A percentile compares a stretch with the other conserved stretches of the same genome.
phyloP scores from a whole-genome alignment of 2,113 vertebrate species.

The Sisor rabdophorus region DNA sequence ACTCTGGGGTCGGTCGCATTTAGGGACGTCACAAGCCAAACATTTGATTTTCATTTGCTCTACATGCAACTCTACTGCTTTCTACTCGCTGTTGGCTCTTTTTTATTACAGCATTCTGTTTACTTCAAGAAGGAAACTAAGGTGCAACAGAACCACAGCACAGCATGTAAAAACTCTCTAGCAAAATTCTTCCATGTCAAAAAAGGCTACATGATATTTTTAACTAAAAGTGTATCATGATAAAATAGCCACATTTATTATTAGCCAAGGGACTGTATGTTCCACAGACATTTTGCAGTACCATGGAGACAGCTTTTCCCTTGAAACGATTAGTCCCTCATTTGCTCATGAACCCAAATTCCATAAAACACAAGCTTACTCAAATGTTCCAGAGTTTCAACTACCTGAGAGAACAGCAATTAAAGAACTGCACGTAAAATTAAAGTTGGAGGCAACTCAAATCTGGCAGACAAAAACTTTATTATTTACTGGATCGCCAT shows the following conservation, averaged over 20 bases:
- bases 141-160: too few relatives aligned
- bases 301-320: neutral
- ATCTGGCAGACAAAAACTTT: conserved; percentile 1
- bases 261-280: conserved; percentile 1
- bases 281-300: conserved; percentile 6
- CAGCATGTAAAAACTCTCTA: too few relatives aligned
- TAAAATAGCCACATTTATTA: conserved; percentile 13
- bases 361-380: conserved; percentile 4
- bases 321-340: conserved; percentile 1
- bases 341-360: conserved; percentile 17
- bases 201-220: neutral
- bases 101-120: too few relatives aligned
- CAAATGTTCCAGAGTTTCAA: conserved; percentile 25
- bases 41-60: too few relatives aligned
- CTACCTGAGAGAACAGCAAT: conserved; percentile 31
- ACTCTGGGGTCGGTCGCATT: too few relatives aligned
- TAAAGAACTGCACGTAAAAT: conserved; percentile 35
- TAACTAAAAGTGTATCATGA: neutral
- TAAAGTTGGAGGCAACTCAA: conserved; percentile 1
- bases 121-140: too few relatives aligned
- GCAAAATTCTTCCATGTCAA: too few relatives aligned
- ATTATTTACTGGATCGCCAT: conserved; percentile 13
- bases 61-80: too few relatives aligned
- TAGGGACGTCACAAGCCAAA: too few relatives aligned
- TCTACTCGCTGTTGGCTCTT: too few relatives aligned